These are phyloP conservation scores for Drosophila ezoana DNA, from an alignment of 2,888 invertebrate genomes.

Conservation along the genomic window DNA sequence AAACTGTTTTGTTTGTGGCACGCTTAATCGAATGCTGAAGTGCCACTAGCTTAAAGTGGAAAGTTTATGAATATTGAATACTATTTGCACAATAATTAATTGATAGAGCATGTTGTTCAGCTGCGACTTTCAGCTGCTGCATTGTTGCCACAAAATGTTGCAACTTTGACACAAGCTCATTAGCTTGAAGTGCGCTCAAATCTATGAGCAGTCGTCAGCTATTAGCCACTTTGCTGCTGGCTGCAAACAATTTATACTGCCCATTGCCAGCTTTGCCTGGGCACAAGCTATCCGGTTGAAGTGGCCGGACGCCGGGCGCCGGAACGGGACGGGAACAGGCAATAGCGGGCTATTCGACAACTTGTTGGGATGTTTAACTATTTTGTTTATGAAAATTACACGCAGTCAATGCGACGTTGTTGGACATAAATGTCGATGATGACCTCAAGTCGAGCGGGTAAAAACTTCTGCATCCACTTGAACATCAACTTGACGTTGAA, in stretches of 20 bases:
- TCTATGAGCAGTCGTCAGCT: constrained; percentile 18
- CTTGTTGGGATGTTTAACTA: constrained; percentile 60
- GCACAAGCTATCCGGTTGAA: constrained; percentile 49
- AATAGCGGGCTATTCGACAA: constrained; percentile 40
- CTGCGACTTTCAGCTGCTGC: no score
- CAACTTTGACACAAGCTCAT: constrained; percentile 11
- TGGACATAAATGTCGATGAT: constrained; percentile 40
- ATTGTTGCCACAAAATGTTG: constrained; percentile 13
- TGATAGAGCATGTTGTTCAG: no score
- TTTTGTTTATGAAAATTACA: constrained; percentile 76
- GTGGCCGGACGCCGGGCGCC: constrained; percentile 15
- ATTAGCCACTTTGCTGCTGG: not conserved
- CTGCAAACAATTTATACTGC: constrained; percentile 10
- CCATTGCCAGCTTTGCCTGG: not conserved
- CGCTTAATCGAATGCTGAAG: not conserved
- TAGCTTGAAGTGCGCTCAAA: constrained; percentile 9
- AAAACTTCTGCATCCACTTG: constrained; percentile 25
- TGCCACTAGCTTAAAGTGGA: not conserved
- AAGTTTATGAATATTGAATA: not conserved
- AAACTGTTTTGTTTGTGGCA: not conserved
- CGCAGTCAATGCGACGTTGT: constrained; percentile 15
- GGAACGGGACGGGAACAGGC: not conserved
- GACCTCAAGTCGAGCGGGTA: constrained; percentile 48
- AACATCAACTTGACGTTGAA: constrained; percentile 46
- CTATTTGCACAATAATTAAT: not conserved